Evolutionary conservation across 2,797 vertebrate genomes (phyloP), one percentile per base, ranked within the genome.

Genomic region (Coilia nasus): DNA sequence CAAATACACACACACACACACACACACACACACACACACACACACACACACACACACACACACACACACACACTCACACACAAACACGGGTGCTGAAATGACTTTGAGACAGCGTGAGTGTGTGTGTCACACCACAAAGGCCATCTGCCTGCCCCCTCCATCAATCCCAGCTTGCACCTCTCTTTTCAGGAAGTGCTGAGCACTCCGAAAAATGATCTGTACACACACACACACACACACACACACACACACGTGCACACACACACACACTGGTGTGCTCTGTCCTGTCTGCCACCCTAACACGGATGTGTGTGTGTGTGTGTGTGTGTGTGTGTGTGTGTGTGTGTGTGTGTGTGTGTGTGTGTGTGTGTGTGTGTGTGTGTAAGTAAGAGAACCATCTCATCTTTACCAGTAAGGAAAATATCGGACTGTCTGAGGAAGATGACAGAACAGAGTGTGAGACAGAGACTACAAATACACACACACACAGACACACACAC

Each of bases 131-230:
- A 84, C 23, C 41, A 86, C 35, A 57, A 84, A 60, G n/a, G 75
- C 35, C 85, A 85, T 83, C 54, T 82, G 78, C 84, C 83, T 17
- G 54, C 46, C 31, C 81, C n/a, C 82, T 85, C 21, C 80, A 83
- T 86, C 82, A 87, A 78, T 46, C 14, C 19, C 46, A 44, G 60
- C 25, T 7, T 54, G 44, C 81, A 54, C 35, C 28, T 81, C 23
- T 75, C n/a, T 64, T n/a, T 28, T 25, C 81, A 64, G 25, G 83
- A 87, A 83, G 59, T 44, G 84, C 67, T 87, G 84, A 83, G 75
- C 59, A n/a, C 50, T 23, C 10, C 57, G 86, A 85, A 86, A 85
- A 81, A 35, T 14, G 84, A 82, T 78, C 62, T 60, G 80, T 31
- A 41, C 81, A 81, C n/a, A 82, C 54, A 56, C 57, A 59, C 56